Evolutionary conservation across 2,113 vertebrate species (phyloP).

Genomic region (Petaurus breviceps): DNA sequence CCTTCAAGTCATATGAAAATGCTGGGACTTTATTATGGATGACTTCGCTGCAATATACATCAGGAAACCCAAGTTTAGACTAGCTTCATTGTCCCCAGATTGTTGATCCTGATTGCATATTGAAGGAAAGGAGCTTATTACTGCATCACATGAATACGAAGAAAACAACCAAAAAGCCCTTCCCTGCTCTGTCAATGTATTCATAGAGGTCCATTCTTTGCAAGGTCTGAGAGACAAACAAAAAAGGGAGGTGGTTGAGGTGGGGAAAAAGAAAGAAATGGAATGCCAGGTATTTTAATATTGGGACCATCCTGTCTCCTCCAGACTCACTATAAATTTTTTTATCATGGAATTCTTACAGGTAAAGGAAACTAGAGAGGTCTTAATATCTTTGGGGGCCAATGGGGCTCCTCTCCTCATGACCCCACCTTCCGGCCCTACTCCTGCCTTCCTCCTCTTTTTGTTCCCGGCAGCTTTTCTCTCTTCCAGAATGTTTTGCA

Average conservation of each 20-base stretch:
- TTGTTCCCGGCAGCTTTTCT: neutral
- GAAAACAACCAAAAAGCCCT: neutral
- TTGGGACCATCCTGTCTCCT: neutral
- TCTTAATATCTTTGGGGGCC: neutral
- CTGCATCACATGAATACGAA: neutral
- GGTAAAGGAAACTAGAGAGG: neutral
- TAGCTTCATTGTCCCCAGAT: constrained; percentile 7
- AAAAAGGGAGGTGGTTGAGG: neutral
- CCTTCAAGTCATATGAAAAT: neutral
- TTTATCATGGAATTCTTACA: neutral
- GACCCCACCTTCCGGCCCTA: neutral
- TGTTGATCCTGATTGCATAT: constrained; percentile 8
- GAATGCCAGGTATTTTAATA: neutral
- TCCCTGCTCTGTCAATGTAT: constrained; percentile 1
- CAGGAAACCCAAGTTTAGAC: constrained; percentile 21
- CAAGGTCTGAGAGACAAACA: neutral
- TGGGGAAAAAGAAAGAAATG: neutral
- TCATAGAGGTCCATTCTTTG: neutral
- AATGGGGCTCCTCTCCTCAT: constrained; percentile 12
- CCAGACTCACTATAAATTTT: neutral
- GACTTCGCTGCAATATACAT: neutral
- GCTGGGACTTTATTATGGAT: neutral
- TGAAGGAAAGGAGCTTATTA: neutral
- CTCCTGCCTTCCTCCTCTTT: neutral
- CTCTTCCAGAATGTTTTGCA: neutral